Conservation (phyloP, 1,140 invertebrate genomes). For the Akabosia matsudoensis region DNA sequence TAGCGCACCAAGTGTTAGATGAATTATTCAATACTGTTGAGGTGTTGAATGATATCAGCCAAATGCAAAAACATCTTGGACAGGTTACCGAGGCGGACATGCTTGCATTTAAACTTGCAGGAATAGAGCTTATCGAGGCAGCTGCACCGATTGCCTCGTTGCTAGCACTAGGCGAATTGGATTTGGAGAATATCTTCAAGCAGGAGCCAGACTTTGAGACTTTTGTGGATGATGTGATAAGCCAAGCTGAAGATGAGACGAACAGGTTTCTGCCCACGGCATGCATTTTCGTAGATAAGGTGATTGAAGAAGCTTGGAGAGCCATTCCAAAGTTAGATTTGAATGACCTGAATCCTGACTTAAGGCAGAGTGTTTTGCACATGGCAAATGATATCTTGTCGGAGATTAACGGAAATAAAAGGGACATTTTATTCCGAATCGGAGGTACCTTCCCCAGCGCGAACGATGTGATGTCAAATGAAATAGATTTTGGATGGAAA, state of each 20-base stretch:
- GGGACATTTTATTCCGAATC: too few relatives aligned
- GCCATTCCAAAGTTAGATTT: neutral
- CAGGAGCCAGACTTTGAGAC: constrained; percentile 31
- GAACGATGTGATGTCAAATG: too few relatives aligned
- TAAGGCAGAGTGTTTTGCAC: neutral
- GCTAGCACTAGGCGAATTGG: constrained; percentile 32
- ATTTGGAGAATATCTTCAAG: constrained; percentile 39
- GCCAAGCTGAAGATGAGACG: constrained; percentile 9
- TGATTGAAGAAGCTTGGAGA: neutral
- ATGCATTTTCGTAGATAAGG: neutral
- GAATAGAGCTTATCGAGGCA: constrained; percentile 30
- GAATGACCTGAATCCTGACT: neutral
- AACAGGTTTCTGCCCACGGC: too few relatives aligned
- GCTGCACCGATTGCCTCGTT: constrained; percentile 27
- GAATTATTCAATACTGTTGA: constrained; percentile 30
- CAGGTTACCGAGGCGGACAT: constrained; percentile 11
- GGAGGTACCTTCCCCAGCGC: too few relatives aligned
- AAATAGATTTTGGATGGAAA: too few relatives aligned
- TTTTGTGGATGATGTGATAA: constrained; percentile 28
- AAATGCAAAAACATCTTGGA: constrained; percentile 9
- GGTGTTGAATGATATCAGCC: constrained; percentile 33
- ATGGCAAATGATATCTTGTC: neutral
- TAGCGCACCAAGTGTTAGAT: constrained; percentile 25
- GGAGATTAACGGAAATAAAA: too few relatives aligned
- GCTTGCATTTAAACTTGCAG: constrained; percentile 14